phyloP scores from a whole-genome alignment of 1,140 invertebrate species.

The Monomorium pharaonis region DNA sequence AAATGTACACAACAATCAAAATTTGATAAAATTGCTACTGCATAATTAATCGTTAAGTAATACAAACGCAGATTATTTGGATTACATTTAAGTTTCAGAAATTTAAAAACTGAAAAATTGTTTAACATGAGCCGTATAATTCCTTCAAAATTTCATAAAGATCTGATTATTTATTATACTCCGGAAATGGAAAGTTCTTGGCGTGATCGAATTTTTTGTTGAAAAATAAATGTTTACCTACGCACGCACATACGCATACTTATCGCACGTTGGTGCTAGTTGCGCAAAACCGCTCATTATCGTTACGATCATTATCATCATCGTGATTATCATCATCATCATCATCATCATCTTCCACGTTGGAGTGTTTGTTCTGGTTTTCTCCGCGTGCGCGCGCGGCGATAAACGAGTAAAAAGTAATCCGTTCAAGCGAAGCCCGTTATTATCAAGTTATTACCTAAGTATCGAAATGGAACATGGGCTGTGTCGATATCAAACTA shows the following conservation, averaged over 20 bases:
- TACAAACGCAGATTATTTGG: not conserved
- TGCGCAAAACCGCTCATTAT: conserved; percentile 78
- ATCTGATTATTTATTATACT: conserved; percentile 5
- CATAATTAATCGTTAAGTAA: not conserved
- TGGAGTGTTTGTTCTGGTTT: conserved; percentile 78
- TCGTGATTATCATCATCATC: conserved; percentile 69
- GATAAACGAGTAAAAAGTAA: conserved; percentile 76
- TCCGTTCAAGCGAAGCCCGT: conserved; percentile 77
- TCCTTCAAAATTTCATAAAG: not conserved
- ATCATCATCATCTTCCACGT: conserved; percentile 71
- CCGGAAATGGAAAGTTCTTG: not conserved
- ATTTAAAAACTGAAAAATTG: too few species aligned
- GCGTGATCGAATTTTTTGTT: not conserved
- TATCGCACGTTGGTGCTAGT: conserved; percentile 40
- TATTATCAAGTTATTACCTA: conserved; percentile 82
- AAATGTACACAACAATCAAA: not conserved
- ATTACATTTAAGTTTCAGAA: not conserved
- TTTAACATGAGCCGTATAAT: too few species aligned
- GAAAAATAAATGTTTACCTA: conserved; percentile 43
- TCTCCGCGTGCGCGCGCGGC: conserved; percentile 53
- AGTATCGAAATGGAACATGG: conserved; percentile 77
- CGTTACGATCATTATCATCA: conserved; percentile 73
- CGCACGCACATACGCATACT: not conserved
- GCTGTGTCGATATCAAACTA: conserved; percentile 57
- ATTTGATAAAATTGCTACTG: not conserved